Evolutionary conservation across 64 coral and sea anemone species (phyloP).

Genomic region (Dendrophyllia cribrosa): DNA sequence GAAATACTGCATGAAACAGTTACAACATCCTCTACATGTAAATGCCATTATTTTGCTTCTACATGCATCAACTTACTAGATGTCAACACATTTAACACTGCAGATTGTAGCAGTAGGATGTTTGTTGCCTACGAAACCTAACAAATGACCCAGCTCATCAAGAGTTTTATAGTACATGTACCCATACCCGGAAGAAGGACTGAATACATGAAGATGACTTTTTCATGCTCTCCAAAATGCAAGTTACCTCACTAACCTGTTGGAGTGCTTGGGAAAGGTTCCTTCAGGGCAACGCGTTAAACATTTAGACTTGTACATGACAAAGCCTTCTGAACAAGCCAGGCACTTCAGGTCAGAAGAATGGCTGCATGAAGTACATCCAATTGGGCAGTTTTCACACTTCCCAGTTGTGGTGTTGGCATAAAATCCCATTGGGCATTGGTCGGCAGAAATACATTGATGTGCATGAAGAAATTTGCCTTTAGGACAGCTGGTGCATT

Average conservation of each 20-base stretch:
- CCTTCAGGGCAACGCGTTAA: slow-evolving; percentile 55
- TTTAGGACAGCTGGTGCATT: slow-evolving; percentile 69
- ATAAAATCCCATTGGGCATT: slow-evolving; percentile 84
- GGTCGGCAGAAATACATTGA: slow-evolving; percentile 59
- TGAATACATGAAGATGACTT: no score
- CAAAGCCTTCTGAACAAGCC: slow-evolving; percentile 70
- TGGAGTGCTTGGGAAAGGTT: slow-evolving; percentile 48
- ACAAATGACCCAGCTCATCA: no score
- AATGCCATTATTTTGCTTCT: not conserved
- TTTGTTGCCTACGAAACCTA: no score
- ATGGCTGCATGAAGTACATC: slow-evolving; percentile 58
- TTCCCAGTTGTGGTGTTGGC: slow-evolving; percentile 43
- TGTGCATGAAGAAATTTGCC: slow-evolving; percentile 68
- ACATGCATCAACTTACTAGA: no score
- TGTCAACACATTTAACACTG: no score
- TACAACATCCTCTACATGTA: not conserved
- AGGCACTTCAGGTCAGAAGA: slow-evolving; percentile 35
- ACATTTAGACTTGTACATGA: slow-evolving; percentile 64
- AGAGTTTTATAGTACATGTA: no score
- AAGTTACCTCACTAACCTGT: not conserved
- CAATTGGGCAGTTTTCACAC: slow-evolving; percentile 77
- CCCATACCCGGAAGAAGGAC: no score
- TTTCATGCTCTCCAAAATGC: no score
- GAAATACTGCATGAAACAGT: not conserved
- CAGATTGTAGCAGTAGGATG: no score